Percentiles rank a stretch among this genome's conserved stretches.
Conservation (phyloP, 2,888 invertebrate genomes). For the Asteroscopus sphinx region DNA sequence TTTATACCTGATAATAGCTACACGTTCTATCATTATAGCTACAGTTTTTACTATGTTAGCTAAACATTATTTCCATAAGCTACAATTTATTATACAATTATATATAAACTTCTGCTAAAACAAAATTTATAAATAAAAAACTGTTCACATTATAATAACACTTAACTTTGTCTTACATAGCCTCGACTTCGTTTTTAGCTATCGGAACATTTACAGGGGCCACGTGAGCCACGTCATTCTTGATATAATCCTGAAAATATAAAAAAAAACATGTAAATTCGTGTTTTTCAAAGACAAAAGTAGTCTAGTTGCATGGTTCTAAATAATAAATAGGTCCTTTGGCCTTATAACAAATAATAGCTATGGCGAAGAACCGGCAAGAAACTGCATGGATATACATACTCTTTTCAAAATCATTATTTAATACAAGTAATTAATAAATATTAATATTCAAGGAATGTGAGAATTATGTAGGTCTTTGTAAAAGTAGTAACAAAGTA, state of each 20-base stretch:
- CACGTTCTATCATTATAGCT: background rate
- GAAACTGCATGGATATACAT: too few species aligned
- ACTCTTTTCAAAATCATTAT: too few species aligned
- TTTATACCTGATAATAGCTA: constrained; percentile 25
- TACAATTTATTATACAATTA: constrained; percentile 1
- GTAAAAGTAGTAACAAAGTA: too few species aligned
- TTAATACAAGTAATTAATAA: too few species aligned
- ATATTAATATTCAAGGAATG: too few species aligned
- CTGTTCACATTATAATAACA: constrained; percentile 18
- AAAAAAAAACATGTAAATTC: constrained; percentile 18
- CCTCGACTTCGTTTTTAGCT: constrained; percentile 78
- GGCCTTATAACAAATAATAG: too few species aligned
- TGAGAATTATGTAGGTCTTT: too few species aligned
- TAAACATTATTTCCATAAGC: constrained; percentile 8
- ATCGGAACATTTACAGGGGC: constrained; percentile 60
- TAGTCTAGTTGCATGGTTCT: too few species aligned
- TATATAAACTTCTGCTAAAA: constrained; percentile 9
- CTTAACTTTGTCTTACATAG: constrained; percentile 65
- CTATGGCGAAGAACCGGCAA: too few species aligned
- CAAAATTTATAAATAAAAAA: constrained; percentile 28
- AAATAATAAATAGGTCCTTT: too few species aligned
- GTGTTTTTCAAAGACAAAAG: too few species aligned
- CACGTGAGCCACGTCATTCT: constrained; percentile 68
- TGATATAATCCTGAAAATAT: constrained; percentile 78
- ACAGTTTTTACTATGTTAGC: constrained; percentile 11